Evolutionary conservation across 2,113 vertebrate genomes (phyloP).

Genomic region (Paracanthobrama guichenoti): DNA sequence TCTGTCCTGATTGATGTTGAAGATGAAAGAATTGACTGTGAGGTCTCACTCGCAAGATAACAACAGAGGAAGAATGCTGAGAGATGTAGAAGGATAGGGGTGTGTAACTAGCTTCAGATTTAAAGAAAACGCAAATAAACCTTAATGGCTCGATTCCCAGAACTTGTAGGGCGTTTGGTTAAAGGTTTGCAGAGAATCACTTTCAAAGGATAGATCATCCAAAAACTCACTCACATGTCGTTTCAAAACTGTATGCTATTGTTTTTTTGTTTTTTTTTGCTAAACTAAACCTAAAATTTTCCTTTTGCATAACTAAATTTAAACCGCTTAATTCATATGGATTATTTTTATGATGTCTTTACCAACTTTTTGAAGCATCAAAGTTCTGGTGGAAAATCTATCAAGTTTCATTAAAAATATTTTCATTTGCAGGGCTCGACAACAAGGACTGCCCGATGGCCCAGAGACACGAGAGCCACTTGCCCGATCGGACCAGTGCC

Average conservation of each 20-base stretch:
- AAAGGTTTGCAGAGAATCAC: neutral
- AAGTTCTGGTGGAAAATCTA: neutral
- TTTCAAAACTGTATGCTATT: no score
- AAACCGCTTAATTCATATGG: neutral
- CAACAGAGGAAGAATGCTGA: conserved; percentile 19
- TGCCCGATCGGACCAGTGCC: no score
- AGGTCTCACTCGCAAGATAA: neutral
- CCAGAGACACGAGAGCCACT: no score
- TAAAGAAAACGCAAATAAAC: neutral
- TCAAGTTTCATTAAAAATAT: neutral
- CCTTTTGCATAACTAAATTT: no score
- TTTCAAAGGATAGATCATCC: neutral
- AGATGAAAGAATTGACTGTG: conserved; percentile 54
- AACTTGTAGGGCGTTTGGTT: neutral
- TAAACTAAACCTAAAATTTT: no score
- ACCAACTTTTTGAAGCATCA: neutral
- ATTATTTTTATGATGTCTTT: neutral
- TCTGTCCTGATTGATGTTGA: conserved; percentile 41
- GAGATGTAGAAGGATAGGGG: neutral
- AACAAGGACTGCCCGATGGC: no score
- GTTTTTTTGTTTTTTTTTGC: no score
- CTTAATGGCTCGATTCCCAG: neutral
- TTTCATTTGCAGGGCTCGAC: no score
- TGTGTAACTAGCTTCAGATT: neutral
- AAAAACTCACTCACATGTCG: neutral